Base-by-base conservation (phyloP, 2,888 invertebrate genomes). In the Oasisia sp. region DNA sequence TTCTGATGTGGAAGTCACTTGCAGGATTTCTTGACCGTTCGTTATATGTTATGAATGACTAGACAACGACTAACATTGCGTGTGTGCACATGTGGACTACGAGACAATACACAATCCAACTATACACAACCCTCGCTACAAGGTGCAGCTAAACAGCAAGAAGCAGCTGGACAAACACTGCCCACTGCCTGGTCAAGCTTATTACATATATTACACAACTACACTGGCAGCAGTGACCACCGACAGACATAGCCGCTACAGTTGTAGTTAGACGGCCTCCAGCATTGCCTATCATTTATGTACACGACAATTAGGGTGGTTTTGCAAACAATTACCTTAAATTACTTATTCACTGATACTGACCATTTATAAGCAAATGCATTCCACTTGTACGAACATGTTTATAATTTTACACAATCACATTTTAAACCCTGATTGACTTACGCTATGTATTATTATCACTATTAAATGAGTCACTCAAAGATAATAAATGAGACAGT, bases 161-260 rank as follows among this genome's bases (percentile, higher is more conserved):
- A 74, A 27, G 74, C 74, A 74, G 74, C 74, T 74, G 74, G 74
- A 74, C 74, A 38, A 38, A 38, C 2, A 74, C 74, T 74, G 74
- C n/a, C 74, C 74, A 74, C n/a, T 5, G n/a, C 27, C 74, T 74
- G 74, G 74, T 74, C 74, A 74, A 74, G 74, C 74, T 74, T 74
- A 27, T 74, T 74, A 74, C 74, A 74, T 74, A 74, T 74, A 74
- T 74, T 74, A 74, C 74, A 74, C 74, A 14, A 74, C 74, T 74
- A 74, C 27, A 74, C n/a, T 7, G 19, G 27, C 74, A 74, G 74
- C 74, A 74, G 74, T 74, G 74, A 74, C 19, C 74, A 74, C 14
- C 5, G 19, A 58, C 12, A 74, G 74, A 74, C n/a, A n/a, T 74
- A 74, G 27, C 74, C n/a, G 27, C 74, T 19, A 74, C 74, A 74